phyloP scores from a whole-genome alignment of 2,113 vertebrate species.

The Ctenomys sociabilis region DNA sequence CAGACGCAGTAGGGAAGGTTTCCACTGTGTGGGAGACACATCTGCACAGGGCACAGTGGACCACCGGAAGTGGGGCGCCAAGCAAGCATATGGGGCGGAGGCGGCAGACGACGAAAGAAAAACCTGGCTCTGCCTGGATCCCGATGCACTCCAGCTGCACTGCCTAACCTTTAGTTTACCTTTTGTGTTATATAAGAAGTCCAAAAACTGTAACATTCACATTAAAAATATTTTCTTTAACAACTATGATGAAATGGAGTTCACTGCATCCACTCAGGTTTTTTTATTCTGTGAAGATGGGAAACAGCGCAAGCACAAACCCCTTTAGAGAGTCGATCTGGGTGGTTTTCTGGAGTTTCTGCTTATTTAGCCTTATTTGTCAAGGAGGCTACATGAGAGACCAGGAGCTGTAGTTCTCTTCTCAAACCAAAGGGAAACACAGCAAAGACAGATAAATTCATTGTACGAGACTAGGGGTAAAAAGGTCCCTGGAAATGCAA shows the following conservation, averaged over 20 bases:
- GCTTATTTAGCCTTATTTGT: neutral
- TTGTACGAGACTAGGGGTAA: constrained; percentile 37
- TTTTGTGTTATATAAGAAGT: constrained; percentile 67
- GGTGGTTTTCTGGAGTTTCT: neutral
- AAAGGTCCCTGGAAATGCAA: constrained; percentile 62
- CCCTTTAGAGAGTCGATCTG: neutral
- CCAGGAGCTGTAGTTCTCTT: neutral
- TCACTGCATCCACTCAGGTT: neutral
- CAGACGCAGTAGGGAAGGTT: constrained; percentile 68
- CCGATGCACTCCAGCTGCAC: neutral
- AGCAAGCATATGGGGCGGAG: neutral
- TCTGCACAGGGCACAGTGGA: constrained; percentile 66
- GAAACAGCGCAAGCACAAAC: neutral
- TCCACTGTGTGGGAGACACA: constrained; percentile 80
- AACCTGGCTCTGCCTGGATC: neutral
- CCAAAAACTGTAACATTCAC: neutral
- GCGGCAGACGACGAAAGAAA: constrained; percentile 46
- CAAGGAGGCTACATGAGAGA: neutral
- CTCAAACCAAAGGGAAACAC: constrained; percentile 20
- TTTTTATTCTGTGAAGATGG: neutral
- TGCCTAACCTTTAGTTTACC: constrained; percentile 59
- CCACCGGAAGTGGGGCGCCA: constrained; percentile 48
- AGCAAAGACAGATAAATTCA: constrained; percentile 16
- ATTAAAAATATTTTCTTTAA: neutral
- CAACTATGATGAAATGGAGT: neutral